Percentiles rank a stretch among this genome's conserved stretches.
Conservation (phyloP, 2,888 invertebrate species). For the Pterostichus niger region DNA sequence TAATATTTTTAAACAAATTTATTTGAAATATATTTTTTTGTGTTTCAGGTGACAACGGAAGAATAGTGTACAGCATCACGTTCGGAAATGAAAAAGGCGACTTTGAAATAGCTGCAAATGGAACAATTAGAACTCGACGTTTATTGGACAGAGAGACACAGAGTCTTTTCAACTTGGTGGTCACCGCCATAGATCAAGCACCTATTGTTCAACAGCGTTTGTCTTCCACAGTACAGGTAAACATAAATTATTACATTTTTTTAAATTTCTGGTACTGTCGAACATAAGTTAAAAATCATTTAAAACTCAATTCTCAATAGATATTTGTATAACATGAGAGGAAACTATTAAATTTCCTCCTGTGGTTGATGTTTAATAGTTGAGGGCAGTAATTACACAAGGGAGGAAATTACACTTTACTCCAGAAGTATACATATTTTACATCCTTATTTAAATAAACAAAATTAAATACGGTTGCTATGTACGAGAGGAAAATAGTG, state of each 20-base stretch:
- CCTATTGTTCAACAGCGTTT: conserved; percentile 85
- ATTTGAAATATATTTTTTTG: background rate
- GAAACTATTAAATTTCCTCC: too few species aligned
- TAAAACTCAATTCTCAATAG: too few species aligned
- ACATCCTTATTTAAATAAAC: too few species aligned
- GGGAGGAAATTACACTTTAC: too few species aligned
- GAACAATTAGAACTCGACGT: conserved; percentile 88
- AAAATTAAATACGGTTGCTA: too few species aligned
- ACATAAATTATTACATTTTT: conserved; percentile 50
- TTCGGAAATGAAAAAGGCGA: conserved; percentile 89
- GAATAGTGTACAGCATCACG: conserved; percentile 88
- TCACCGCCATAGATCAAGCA: conserved; percentile 93
- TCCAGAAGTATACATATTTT: too few species aligned
- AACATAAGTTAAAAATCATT: too few species aligned
- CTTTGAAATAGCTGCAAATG: conserved; percentile 90
- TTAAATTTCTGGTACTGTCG: background rate
- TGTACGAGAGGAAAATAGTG: too few species aligned
- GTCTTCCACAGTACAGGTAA: conserved; percentile 92
- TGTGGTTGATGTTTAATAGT: too few species aligned
- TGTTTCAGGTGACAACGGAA: conserved; percentile 89
- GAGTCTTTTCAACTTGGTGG: conserved; percentile 89
- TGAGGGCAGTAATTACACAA: too few species aligned
- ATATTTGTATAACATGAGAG: too few species aligned
- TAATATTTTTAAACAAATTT: too few species aligned
- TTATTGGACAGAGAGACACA: conserved; percentile 90